These are phyloP conservation scores for Phocides pigmalion DNA, from an alignment of 1,140 invertebrate species.

Conservation along the genomic window DNA sequence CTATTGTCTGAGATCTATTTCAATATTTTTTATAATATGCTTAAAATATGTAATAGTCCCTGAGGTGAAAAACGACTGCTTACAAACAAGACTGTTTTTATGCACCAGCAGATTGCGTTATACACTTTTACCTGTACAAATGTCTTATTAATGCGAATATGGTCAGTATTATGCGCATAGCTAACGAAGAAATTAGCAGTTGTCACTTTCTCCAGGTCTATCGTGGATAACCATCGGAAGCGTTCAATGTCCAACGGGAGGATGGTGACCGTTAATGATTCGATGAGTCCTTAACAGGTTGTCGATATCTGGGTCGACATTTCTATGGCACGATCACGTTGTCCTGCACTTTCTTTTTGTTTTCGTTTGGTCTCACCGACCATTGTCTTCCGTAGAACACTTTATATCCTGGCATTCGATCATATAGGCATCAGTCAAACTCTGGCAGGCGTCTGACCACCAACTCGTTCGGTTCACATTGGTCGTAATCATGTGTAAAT, in stretches of 20 bases:
- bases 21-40: no score
- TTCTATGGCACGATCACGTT: constrained; percentile 73
- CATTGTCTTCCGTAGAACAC: constrained; percentile 71
- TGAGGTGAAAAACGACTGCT: background rate
- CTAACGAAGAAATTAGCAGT: constrained; percentile 17
- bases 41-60: background rate
- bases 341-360: constrained; percentile 77
- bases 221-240: constrained; percentile 62
- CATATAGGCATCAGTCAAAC: constrained; percentile 69
- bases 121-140: constrained; percentile 19
- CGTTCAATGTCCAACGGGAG: constrained; percentile 57
- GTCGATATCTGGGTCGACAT: constrained; percentile 66
- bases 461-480: constrained; percentile 49
- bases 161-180: constrained; percentile 31
- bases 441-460: constrained; percentile 51
- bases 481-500: constrained; percentile 65
- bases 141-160: constrained; percentile 20
- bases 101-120: background rate
- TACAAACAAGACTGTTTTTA: constrained; percentile 1
- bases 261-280: constrained; percentile 64
- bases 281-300: constrained; percentile 68
- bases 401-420: constrained; percentile 77
- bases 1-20: no score
- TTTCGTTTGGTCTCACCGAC: constrained; percentile 70
- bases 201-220: constrained; percentile 58